These are phyloP conservation scores for Tyto alba DNA, from an alignment of 2,113 vertebrate species.

Conservation along the genomic window DNA sequence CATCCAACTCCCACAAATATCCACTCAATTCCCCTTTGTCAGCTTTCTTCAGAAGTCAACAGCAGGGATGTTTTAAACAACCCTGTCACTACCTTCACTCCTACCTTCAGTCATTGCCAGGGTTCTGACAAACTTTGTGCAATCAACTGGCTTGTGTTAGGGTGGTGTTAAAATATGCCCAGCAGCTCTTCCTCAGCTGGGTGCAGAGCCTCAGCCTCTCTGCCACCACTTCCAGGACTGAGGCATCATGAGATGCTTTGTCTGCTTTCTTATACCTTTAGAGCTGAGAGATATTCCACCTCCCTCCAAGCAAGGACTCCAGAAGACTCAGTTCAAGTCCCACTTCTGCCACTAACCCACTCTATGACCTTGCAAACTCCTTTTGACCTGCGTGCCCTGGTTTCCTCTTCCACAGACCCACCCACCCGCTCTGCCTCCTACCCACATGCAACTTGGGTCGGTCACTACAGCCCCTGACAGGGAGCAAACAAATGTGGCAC, in stretches of 20 bases:
- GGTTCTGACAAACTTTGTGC: background rate
- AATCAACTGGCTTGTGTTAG: background rate
- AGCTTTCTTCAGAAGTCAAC: background rate
- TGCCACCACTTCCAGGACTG: background rate
- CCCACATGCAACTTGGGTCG: rapidly evolving
- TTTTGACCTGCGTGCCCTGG: background rate
- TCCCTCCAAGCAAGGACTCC: background rate
- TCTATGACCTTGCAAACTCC: background rate
- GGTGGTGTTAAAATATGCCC: background rate
- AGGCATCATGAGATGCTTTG: background rate
- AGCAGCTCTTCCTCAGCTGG: background rate
- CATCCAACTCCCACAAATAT: background rate
- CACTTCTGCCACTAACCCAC: background rate
- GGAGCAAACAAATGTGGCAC: background rate
- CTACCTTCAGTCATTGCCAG: background rate
- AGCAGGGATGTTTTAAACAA: background rate
- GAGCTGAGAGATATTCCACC: background rate
- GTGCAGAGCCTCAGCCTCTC: background rate
- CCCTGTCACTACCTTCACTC: background rate
- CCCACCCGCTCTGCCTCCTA: background rate
- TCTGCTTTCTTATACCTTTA: background rate
- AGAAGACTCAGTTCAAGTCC: background rate
- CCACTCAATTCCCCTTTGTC: background rate
- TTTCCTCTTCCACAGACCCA: background rate
- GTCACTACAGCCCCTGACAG: background rate